Evolutionary conservation across 1,140 invertebrate species (phyloP), one percentile per base, ranked within the genome.

Genomic region (Drosophila jambulina): DNA sequence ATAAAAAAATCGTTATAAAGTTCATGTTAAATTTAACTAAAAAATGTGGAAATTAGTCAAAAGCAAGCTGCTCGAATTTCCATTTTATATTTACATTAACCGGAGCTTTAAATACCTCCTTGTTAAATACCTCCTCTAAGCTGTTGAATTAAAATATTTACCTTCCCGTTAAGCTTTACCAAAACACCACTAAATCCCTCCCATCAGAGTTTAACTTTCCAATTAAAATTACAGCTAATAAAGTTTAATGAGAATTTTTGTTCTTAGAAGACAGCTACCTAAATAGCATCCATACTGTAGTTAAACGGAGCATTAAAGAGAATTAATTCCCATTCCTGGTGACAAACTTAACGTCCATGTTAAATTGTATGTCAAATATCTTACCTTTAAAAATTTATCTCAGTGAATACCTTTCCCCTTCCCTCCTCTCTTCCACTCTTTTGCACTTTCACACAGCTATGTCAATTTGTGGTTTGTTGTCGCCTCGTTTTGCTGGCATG

Each of bases 391-490:
- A 29, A 23, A 27, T 46, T 15, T 4, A 49, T 59, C 3, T 13
- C 56, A 43, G 56, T 64, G 61, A 4, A 60, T 13, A 4, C 15
- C 36, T 23, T 10, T n/a, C n/a, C n/a, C 32, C 4, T 36, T 13
- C 12, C 19, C 9, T 29, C 13, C 4, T 29, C 29, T 25, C 27
- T 46, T 2, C 15, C 13, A 10, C 25, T 21, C 2, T 29, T 13
- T 2, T 36, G 29, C 21, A 43, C 58, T 60, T 67, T 36, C 19
- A 36, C 67, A 43, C 67, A 68, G 67, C 67, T 56, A 54, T 68
- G 67, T 56, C 67, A 70, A 70, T 70, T 70, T 70, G 67, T 56
- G 63, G 67, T 54, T 68, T 68, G 67, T 70, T 68, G 62, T 56
- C 63, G 65, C 48, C 65, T 15, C 38, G 67, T 34, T 42, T 29